phyloP scores from a whole-genome alignment of 2,888 invertebrate genomes.

The Leptopilina drosophilae region DNA sequence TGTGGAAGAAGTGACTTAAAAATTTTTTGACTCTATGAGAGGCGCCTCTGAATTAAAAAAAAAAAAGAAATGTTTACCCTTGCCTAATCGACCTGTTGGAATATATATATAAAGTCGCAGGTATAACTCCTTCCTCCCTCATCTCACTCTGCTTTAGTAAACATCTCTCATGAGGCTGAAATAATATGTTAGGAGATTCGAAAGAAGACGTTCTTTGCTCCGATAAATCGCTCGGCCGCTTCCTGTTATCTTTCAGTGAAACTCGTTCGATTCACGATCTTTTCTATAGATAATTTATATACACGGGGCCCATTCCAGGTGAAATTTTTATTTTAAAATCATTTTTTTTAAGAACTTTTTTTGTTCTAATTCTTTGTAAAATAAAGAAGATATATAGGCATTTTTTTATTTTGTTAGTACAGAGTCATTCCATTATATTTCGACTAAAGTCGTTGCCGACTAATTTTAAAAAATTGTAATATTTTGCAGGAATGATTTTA shows the following conservation, averaged over 20 bases:
- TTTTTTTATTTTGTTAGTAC: too few species aligned
- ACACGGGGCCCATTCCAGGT: neutral
- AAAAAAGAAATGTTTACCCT: slow-evolving; percentile 15
- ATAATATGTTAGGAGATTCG: slow-evolving; percentile 56
- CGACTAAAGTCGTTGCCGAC: too few species aligned
- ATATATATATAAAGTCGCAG: slow-evolving; percentile 31
- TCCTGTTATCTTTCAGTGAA: slow-evolving; percentile 60
- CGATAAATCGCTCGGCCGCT: slow-evolving; percentile 58
- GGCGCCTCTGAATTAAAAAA: slow-evolving; percentile 24
- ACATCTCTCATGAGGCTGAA: slow-evolving; percentile 59
- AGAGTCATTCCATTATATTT: too few species aligned
- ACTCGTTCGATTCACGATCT: slow-evolving; percentile 58
- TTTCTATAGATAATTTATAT: slow-evolving; percentile 30
- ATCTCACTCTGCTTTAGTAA: slow-evolving; percentile 51
- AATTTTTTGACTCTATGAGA: slow-evolving; percentile 7
- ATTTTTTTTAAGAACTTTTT: too few species aligned
- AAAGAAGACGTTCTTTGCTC: slow-evolving; percentile 53
- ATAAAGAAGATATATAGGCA: too few species aligned
- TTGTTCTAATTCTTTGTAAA: too few species aligned
- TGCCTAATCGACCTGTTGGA: slow-evolving; percentile 25
- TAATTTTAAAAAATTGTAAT: too few species aligned
- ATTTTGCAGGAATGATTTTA: too few species aligned
- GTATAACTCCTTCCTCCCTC: slow-evolving; percentile 46
- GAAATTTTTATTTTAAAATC: too few species aligned
- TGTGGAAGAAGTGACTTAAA: slow-evolving; percentile 37